Evolutionary conservation across 2,797 vertebrate genomes (phyloP).

Genomic region (Thaleichthys pacificus): DNA sequence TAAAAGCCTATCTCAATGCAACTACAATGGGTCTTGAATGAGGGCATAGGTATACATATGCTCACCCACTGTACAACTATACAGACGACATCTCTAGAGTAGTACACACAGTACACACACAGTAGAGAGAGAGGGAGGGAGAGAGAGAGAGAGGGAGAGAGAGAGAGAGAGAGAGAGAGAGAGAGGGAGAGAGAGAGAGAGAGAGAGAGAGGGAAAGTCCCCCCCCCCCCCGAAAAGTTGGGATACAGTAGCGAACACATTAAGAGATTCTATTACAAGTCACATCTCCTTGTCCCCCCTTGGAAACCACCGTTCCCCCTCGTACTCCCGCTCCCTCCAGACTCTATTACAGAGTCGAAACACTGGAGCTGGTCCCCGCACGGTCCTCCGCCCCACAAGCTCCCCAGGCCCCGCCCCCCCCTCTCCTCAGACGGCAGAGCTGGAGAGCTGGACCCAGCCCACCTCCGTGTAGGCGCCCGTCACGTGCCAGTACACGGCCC

Average conservation of each 20-base stretch:
- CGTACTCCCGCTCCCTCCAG: constrained; percentile 17
- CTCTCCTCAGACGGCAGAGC: constrained; percentile 74
- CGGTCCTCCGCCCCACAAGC: constrained; percentile 17
- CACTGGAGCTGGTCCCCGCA: constrained; percentile 16
- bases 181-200: constrained; percentile 1
- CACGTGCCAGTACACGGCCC: constrained; percentile 89
- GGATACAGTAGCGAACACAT: constrained; percentile 64
- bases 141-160: too few relatives aligned
- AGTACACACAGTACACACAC: constrained; percentile 57
- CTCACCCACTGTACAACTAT: constrained; percentile 61
- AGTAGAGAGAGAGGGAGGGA: constrained; percentile 43
- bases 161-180: constrained; percentile 30
- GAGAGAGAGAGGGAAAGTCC: neutral
- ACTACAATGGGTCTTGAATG: constrained; percentile 53
- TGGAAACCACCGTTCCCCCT: neutral
- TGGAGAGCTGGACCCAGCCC: constrained; percentile 94
- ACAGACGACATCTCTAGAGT: constrained; percentile 63
- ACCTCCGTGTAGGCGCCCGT: constrained; percentile 92
- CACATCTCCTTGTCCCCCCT: constrained; percentile 70
- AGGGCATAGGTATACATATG: constrained; percentile 58
- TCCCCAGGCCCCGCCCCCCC: neutral
- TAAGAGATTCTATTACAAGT: constrained; percentile 68
- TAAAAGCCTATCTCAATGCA: constrained; percentile 16
- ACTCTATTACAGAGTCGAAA: too few relatives aligned
- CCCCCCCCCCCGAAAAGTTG: constrained; percentile 49